Evolutionary conservation across 2,113 vertebrate genomes (phyloP).

Genomic region (Cricetomys ansorgei): DNA sequence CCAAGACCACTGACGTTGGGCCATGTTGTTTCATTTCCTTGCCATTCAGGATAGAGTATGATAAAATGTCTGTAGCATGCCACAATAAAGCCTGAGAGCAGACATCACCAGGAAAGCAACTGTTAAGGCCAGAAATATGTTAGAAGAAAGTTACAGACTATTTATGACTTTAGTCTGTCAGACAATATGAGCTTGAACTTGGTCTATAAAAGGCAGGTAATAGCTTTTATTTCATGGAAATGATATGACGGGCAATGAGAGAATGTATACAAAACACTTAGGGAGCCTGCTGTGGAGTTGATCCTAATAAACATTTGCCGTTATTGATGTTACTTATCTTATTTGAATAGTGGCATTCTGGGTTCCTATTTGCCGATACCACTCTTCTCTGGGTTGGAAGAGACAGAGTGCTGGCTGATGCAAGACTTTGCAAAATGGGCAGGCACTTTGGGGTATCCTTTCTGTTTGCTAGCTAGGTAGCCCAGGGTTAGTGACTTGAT

Average conservation of each 20-base stretch:
- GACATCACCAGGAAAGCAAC: slow-evolving; percentile 31
- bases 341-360: slow-evolving; percentile 1
- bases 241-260: slow-evolving; percentile 44
- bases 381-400: neutral
- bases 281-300: neutral
- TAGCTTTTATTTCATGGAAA: slow-evolving; percentile 45
- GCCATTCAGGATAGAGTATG: slow-evolving; percentile 31
- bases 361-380: slow-evolving; percentile 25
- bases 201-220: slow-evolving; percentile 42
- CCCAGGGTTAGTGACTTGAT: neutral
- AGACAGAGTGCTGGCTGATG: neutral
- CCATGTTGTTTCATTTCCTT: slow-evolving; percentile 38
- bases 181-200: slow-evolving; percentile 47
- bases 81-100: slow-evolving; percentile 12
- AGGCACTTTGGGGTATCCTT: neutral
- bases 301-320: slow-evolving; percentile 53
- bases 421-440: slow-evolving; percentile 28
- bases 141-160: slow-evolving; percentile 49
- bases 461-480: neutral
- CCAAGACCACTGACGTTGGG: neutral
- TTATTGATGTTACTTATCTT: slow-evolving; percentile 43
- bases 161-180: slow-evolving; percentile 31
- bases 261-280: slow-evolving; percentile 23
- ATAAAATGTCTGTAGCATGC: slow-evolving; percentile 30
- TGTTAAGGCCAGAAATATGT: slow-evolving; percentile 40